Conservation (phyloP, 2,797 vertebrate genomes). For the Manis crassicaudata region DNA sequence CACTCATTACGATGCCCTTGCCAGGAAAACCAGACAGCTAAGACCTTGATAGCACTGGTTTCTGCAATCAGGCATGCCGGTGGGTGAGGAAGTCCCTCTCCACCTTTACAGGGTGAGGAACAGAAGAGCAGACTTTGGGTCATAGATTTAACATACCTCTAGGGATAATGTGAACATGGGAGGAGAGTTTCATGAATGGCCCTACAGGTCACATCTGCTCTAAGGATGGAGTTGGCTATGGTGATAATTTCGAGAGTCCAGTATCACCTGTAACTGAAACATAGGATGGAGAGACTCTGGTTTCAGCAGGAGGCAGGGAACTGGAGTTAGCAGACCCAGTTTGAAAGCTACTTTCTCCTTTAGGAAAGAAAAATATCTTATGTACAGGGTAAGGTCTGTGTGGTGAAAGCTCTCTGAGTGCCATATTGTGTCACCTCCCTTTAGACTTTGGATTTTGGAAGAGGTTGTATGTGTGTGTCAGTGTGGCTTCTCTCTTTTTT, state of each 20-base stretch:
- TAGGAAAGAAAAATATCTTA: not conserved
- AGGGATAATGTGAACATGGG: not conserved
- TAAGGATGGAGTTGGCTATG: not conserved
- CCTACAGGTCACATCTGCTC: not conserved
- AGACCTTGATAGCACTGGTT: not conserved
- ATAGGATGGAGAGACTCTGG: not conserved
- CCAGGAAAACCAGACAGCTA: not conserved
- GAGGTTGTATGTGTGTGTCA: not conserved
- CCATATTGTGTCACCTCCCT: not conserved
- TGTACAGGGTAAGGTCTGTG: not conserved
- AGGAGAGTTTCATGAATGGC: not conserved
- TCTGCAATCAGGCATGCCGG: not conserved
- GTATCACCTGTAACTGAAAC: not conserved
- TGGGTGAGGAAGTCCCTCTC: not conserved
- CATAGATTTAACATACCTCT: not conserved
- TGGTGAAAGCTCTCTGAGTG: not conserved
- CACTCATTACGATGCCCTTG: not conserved
- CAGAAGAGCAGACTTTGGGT: not conserved
- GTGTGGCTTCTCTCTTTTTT: no score
- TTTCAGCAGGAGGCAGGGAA: not conserved
- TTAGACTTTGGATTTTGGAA: not conserved
- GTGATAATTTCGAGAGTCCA: not conserved
- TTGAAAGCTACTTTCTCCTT: not conserved
- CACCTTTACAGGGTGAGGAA: not conserved
- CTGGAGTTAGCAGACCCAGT: not conserved